phyloP scores from a whole-genome alignment of 2,797 vertebrate genomes.

The Cyprinodon diabolis region DNA sequence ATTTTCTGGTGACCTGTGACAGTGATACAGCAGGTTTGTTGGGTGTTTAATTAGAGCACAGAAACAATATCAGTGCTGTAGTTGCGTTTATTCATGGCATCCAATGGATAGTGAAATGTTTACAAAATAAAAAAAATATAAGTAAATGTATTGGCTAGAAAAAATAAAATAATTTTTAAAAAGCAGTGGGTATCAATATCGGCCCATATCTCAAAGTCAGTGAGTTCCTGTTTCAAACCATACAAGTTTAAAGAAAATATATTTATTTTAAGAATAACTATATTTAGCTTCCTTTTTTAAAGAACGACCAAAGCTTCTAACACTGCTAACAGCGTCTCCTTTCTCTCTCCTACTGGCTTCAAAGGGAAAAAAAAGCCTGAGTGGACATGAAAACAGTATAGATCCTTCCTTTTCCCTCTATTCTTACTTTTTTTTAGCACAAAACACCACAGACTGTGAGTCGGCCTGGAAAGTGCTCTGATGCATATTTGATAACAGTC shows the following conservation, averaged over 20 bases:
- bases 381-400: conserved; percentile 1
- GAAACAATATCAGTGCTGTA: neutral
- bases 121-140: too few species aligned
- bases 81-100: too few species aligned
- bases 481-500: conserved; percentile 70
- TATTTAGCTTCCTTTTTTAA: conserved; percentile 9
- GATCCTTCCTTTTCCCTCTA: conserved; percentile 11
- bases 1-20: neutral
- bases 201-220: too few species aligned
- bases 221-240: too few species aligned
- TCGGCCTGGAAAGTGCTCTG: conserved; percentile 30
- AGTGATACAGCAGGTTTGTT: neutral
- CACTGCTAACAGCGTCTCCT: neutral
- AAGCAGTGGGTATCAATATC: too few species aligned
- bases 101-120: too few species aligned
- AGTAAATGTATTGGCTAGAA: too few species aligned
- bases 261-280: conserved; percentile 16
- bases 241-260: neutral
- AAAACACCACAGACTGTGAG: conserved; percentile 9
- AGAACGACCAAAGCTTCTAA: conserved; percentile 6
- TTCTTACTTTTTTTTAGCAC: conserved; percentile 12
- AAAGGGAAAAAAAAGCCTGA: neutral
- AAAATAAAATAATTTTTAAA: too few species aligned
- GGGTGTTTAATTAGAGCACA: neutral
- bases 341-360: conserved; percentile 3